Evolutionary conservation across 2,888 invertebrate species (phyloP).

Genomic region (Lepidonotus clava): DNA sequence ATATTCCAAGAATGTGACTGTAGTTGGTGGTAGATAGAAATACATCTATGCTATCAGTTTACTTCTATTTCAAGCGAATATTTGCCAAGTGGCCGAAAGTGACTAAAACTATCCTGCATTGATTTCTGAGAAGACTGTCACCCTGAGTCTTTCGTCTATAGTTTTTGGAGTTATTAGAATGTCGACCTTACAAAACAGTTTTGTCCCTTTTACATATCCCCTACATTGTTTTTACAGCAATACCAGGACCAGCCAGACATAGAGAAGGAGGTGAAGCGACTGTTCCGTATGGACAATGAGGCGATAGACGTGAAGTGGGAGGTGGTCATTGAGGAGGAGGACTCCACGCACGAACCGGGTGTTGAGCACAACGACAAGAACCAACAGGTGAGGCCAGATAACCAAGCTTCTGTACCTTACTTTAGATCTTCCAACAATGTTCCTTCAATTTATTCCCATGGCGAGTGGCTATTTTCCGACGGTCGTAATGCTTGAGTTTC

Average conservation of each 20-base stretch:
- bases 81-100: too few species aligned
- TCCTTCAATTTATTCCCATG: too few species aligned
- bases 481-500: too few species aligned
- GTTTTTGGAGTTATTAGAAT: too few species aligned
- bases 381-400: too few species aligned
- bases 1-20: too few species aligned
- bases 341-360: background rate
- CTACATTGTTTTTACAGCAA: conserved; percentile 68
- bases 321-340: conserved; percentile 66
- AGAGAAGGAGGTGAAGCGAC: conserved; percentile 97
- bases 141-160: too few species aligned
- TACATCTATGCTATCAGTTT: background rate
- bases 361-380: conserved; percentile 7
- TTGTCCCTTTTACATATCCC: background rate
- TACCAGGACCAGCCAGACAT: conserved; percentile 98
- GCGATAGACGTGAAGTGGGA: conserved; percentile 83
- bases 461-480: too few species aligned
- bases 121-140: too few species aligned
- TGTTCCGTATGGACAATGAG: conserved; percentile 94
- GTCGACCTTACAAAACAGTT: background rate
- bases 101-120: background rate
- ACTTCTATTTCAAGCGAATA: background rate
- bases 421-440: too few species aligned
- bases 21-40: background rate
- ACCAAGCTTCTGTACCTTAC: too few species aligned